A percentile compares a stretch with the other conserved stretches of the same genome.
phyloP scores from a whole-genome alignment of 2,888 invertebrate species.

The Platycheirus rosarum region DNA sequence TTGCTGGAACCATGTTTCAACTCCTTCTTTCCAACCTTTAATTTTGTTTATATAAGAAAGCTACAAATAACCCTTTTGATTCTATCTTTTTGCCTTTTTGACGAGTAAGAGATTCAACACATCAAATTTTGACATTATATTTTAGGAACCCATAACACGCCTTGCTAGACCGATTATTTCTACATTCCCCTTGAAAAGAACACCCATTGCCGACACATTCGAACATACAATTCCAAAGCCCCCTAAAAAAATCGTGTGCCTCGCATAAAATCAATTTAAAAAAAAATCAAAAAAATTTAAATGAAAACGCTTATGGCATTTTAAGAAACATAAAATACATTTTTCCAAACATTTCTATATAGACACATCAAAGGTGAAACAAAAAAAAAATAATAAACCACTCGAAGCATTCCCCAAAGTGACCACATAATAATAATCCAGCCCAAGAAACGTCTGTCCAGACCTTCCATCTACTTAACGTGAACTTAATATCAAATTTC shows the following conservation, averaged over 20 bases:
- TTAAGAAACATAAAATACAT: constrained; percentile 48
- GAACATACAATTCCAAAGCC: not conserved
- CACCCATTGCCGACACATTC: constrained; percentile 5
- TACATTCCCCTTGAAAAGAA: not conserved
- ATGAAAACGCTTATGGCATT: constrained; percentile 65
- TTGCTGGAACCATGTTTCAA: too few relatives aligned
- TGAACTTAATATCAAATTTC: constrained; percentile 74
- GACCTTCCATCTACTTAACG: constrained; percentile 66
- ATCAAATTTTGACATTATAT: not conserved
- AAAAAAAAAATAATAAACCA: constrained; percentile 35
- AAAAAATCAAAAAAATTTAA: constrained; percentile 19
- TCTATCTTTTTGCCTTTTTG: too few relatives aligned
- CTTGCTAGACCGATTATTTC: not conserved
- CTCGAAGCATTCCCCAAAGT: constrained; percentile 53
- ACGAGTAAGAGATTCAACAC: not conserved
- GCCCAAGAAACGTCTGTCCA: constrained; percentile 57
- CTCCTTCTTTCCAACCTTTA: too few relatives aligned
- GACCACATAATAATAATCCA: constrained; percentile 69
- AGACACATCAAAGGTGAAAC: constrained; percentile 48
- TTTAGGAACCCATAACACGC: not conserved
- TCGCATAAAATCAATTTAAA: constrained; percentile 28
- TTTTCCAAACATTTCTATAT: constrained; percentile 31
- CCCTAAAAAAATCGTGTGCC: not conserved
- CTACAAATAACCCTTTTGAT: too few relatives aligned
- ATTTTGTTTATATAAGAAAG: too few relatives aligned